phyloP scores from a whole-genome alignment of 2,113 vertebrate species.

The Pangasianodon gigas region DNA sequence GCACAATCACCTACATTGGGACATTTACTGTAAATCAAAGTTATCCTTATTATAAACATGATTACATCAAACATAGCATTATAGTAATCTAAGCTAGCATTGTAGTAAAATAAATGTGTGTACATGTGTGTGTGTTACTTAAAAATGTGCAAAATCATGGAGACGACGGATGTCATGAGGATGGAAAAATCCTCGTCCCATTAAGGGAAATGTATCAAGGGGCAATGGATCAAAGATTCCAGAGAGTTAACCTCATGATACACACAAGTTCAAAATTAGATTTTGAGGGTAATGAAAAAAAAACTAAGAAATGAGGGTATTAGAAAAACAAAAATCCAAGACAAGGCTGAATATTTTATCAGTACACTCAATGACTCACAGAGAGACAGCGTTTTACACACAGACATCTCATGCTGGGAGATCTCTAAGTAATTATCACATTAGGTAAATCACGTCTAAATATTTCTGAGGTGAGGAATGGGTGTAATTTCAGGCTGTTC shows the following conservation, averaged over 20 bases:
- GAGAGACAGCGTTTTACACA: conserved; percentile 9
- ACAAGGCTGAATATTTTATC: conserved; percentile 1
- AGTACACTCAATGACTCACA: not conserved
- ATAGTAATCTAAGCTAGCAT: not conserved
- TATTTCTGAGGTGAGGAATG: not conserved
- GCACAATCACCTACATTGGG: not conserved
- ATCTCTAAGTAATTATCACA: conserved; percentile 5
- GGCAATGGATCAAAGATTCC: not conserved
- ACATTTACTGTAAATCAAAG: not conserved
- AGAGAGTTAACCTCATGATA: not conserved
- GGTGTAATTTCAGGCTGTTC: not conserved
- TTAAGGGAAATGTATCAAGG: not conserved
- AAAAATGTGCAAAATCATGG: not conserved
- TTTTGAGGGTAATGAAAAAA: too few species aligned
- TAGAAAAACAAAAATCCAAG: not conserved
- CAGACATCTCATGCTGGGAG: not conserved
- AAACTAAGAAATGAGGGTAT: not conserved
- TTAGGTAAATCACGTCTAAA: conserved; percentile 22
- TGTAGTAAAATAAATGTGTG: not conserved
- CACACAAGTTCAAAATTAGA: not conserved
- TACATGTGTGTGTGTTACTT: not conserved
- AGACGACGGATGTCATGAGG: not conserved
- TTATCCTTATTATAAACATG: not conserved
- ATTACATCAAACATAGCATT: not conserved
- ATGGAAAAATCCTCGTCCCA: not conserved